A percentile compares a stretch with the other conserved stretches of the same genome.
phyloP scores from a whole-genome alignment of 2,113 vertebrate genomes.

The Henicopernis longicauda region DNA sequence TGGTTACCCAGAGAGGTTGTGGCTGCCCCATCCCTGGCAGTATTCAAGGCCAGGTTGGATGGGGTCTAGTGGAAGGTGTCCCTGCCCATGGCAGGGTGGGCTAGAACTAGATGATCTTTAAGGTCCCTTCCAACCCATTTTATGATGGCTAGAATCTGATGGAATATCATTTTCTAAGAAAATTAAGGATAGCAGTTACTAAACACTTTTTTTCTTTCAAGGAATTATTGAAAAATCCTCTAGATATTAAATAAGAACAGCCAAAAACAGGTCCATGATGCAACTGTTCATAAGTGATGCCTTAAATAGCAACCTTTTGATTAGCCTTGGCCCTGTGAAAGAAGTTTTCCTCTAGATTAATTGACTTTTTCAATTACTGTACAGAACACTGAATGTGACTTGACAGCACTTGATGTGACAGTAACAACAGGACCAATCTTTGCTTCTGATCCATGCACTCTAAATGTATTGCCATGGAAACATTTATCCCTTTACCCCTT shows the following conservation, averaged over 20 bases:
- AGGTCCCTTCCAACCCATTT: not conserved
- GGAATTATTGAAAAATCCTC: not conserved
- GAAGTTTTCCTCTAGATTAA: not conserved
- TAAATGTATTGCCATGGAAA: not conserved
- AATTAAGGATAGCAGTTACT: not conserved
- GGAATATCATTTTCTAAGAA: not conserved
- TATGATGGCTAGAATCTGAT: not conserved
- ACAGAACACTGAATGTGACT: not conserved
- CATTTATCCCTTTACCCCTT: not conserved
- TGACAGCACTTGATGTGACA: not conserved
- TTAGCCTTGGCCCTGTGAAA: not conserved
- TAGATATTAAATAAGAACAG: not conserved
- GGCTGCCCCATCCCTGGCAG: too few species aligned
- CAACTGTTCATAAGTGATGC: not conserved
- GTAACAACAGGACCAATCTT: not conserved
- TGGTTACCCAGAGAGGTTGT: not conserved
- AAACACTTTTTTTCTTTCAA: not conserved
- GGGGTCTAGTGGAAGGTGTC: not conserved
- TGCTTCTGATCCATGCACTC: not conserved
- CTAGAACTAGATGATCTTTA: not conserved
- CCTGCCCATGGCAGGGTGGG: not conserved
- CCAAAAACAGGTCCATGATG: not conserved
- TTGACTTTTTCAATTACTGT: not conserved
- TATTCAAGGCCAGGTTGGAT: not conserved
- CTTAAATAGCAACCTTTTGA: not conserved